Percentiles rank a stretch among this genome's conserved stretches.
phyloP scores from a whole-genome alignment of 1,140 invertebrate species.

The Condylostylus longicornis region DNA sequence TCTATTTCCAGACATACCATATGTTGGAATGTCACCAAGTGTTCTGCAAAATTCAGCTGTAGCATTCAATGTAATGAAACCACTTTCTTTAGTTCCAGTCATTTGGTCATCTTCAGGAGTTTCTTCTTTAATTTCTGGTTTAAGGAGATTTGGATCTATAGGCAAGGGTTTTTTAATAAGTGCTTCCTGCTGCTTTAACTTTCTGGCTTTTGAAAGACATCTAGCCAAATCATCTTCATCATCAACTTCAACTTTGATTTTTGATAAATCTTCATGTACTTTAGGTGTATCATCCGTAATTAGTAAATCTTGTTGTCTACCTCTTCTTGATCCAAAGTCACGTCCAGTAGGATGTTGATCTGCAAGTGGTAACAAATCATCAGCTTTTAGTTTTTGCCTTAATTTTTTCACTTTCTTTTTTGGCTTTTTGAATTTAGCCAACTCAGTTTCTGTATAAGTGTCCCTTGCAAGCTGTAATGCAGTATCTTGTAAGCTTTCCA shows the following conservation, averaged over 20 bases:
- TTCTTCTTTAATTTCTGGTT: conserved; percentile 33
- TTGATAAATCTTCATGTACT: conserved; percentile 40
- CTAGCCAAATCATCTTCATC: conserved; percentile 58
- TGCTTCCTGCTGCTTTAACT: conserved; percentile 45
- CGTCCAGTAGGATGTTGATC: conserved; percentile 30
- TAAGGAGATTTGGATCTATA: conserved; percentile 31
- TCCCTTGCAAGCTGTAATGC: conserved; percentile 66
- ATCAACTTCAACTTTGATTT: conserved; percentile 53
- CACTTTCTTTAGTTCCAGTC: conserved; percentile 14
- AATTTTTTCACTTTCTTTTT: conserved; percentile 68
- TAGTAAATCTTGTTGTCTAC: conserved; percentile 21
- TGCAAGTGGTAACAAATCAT: conserved; percentile 35
- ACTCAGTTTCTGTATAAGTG: conserved; percentile 73
- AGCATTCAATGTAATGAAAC: conserved; percentile 73
- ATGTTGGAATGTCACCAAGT: conserved; percentile 87
- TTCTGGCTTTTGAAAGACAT: conserved; percentile 58
- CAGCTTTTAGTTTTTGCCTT: conserved; percentile 39
- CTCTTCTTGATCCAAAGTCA: conserved; percentile 34
- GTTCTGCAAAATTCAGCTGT: conserved; percentile 96
- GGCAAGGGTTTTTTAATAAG: conserved; percentile 30
- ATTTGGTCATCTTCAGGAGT: conserved; percentile 24
- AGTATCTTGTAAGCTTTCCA: conserved; percentile 55
- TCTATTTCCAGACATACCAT: conserved; percentile 74
- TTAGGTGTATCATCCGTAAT: conserved; percentile 12
- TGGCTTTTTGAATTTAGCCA: conserved; percentile 79